These are phyloP conservation scores for Sebastes cheni DNA, from an alignment of 2,797 vertebrate genomes.

Conservation along the genomic window DNA sequence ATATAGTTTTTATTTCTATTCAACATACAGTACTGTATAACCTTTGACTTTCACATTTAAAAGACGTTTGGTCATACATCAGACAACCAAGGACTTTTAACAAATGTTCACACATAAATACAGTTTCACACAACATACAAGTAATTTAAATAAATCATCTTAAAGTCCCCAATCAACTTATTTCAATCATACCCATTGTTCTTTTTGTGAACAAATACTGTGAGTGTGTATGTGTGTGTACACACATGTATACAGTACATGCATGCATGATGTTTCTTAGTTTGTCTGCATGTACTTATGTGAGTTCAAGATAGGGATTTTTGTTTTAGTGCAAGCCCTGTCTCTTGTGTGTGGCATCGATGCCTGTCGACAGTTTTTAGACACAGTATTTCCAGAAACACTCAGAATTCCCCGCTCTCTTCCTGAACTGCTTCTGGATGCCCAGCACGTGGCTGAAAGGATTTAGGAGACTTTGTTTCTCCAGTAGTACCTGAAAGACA, in stretches of 20 bases:
- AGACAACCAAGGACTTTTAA: constrained; percentile 17
- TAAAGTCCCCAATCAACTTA: constrained; percentile 18
- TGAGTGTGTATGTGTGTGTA: constrained; percentile 17
- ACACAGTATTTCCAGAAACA: constrained; percentile 88
- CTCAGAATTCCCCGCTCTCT: constrained; percentile 77
- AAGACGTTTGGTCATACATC: constrained; percentile 25
- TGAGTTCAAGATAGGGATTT: constrained; percentile 16
- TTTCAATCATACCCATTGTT: constrained; percentile 35
- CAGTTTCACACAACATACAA: constrained; percentile 29
- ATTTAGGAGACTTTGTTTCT: constrained; percentile 75
- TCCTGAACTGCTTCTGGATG: constrained; percentile 79
- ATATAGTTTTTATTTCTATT: constrained; percentile 69
- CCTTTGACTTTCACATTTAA: constrained; percentile 31
- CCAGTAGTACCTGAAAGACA: constrained; percentile 74
- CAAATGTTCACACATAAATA: constrained; percentile 23
- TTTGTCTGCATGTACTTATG: constrained; percentile 23
- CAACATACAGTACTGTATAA: constrained; percentile 16
- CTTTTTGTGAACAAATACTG: constrained; percentile 6
- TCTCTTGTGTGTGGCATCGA: constrained; percentile 9
- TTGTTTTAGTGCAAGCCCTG: constrained; percentile 52
- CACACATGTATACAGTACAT: not conserved
- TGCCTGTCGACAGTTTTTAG: constrained; percentile 48
- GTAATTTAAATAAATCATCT: constrained; percentile 23
- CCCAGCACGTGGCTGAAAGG: constrained; percentile 70
- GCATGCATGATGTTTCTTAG: constrained; percentile 6